Base-by-base conservation (phyloP, 2,888 invertebrate species). In the Drosophila longiperda region DNA sequence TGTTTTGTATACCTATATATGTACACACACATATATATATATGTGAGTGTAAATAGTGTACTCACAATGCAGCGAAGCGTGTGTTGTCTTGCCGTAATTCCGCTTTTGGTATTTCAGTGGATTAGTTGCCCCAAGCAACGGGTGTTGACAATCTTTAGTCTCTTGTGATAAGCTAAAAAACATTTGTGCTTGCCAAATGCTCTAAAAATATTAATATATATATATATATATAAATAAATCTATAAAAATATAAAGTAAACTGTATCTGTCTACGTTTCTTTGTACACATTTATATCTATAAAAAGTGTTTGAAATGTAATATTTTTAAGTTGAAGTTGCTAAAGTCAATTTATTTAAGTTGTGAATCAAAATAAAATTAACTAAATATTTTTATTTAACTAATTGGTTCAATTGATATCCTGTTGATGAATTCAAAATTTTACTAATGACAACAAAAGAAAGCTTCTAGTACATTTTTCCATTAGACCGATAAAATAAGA, bases 31-130 rank as follows among this genome's bases (percentile, higher is more conserved):
- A 26, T 20, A 15, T 20, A 1, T 9, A 17, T 15, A 9, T 9
- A 3, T 48, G 4, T 49, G 15, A 23, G 52, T 61, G 53, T 65
- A 55, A 55, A 75, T 62, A 38, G 70, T 62, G 73, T 63, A 55
- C 53, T 63, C 59, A 66, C 71, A 75, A 73, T 87, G 89, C 82
- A 78, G n/a, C 66, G 57, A 66, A 67, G 79, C 75, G 70, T 65
- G 50, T 61, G 20, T 66, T 50, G 60, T 42, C 29, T 29, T 20
- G 29, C 12, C 11, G 48, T 63, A 78, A 78, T 75, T 66, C 52
- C 20, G 36, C 45, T 32, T 42, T 23, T 29, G 8, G n/a, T 12
- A 23, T 49, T 33, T 20, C 12, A 32, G 17, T 20, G 36, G 62
- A 32, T 57, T 52, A 26, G 54, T 34, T 52, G 57, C 42, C 57